These are phyloP conservation scores for Eulemur coronatus DNA, from an alignment of 2,797 vertebrate genomes.

Conservation along the genomic window DNA sequence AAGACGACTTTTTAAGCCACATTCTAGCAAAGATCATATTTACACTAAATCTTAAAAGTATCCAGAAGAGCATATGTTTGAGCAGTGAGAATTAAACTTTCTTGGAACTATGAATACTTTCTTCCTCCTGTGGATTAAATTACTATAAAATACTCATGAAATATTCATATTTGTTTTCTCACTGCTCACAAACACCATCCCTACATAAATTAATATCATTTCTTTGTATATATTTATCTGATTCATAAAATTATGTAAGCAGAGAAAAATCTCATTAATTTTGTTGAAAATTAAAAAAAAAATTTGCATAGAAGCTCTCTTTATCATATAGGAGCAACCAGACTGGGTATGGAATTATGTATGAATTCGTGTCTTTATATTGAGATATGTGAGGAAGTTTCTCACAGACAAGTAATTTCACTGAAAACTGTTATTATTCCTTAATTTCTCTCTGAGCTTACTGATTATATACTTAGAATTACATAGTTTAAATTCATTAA, in stretches of 20 bases:
- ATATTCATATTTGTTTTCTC: conserved; percentile 11
- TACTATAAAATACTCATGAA: not conserved
- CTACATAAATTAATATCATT: not conserved
- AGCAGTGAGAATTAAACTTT: not conserved
- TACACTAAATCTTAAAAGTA: not conserved
- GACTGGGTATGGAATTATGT: not conserved
- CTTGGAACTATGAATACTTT: not conserved
- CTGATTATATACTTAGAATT: not conserved
- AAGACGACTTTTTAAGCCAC: not conserved
- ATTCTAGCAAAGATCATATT: not conserved
- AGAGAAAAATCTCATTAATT: not conserved
- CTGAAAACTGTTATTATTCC: not conserved
- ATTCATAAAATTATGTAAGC: not conserved
- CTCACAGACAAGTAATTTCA: conserved; percentile 5
- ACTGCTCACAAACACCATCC: not conserved
- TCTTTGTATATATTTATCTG: not conserved
- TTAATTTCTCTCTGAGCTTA: not conserved
- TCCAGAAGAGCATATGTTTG: not conserved
- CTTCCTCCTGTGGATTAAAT: not conserved
- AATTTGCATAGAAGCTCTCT: not conserved
- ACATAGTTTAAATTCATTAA: conserved; percentile 29
- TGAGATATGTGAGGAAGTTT: not conserved
- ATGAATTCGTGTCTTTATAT: not conserved
- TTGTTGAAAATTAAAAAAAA: not conserved
- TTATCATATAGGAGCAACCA: not conserved